Conservation (phyloP, 1,140 invertebrate genomes). For the Caenorhabditis latens region DNA sequence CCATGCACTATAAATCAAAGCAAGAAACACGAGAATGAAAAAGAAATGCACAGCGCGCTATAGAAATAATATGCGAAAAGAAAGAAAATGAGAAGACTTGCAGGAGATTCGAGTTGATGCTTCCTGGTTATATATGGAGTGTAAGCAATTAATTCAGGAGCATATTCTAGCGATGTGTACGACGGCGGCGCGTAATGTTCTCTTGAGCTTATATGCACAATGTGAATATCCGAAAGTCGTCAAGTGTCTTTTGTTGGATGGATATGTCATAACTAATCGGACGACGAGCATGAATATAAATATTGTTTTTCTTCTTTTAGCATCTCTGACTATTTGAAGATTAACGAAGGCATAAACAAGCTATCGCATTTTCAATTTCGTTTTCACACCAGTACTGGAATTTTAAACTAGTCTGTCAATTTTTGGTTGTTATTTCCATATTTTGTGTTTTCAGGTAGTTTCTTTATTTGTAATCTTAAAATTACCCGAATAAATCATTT, state of each 20-base stretch:
- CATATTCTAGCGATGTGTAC: constrained; percentile 5
- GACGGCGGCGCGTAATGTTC: neutral
- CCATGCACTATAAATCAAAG: neutral
- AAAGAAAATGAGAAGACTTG: neutral
- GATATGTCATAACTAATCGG: constrained; percentile 2
- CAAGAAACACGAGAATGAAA: neutral
- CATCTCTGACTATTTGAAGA: too few species aligned
- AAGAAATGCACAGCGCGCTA: neutral
- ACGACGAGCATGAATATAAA: neutral
- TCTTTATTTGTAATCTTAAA: too few species aligned
- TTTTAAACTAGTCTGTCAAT: too few species aligned
- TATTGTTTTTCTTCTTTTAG: neutral
- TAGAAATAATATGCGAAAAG: neutral
- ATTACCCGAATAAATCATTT: too few species aligned
- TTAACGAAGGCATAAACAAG: too few species aligned
- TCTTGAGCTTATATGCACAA: neutral
- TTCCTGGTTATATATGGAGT: neutral
- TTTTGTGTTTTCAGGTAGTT: too few species aligned
- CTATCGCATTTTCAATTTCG: too few species aligned
- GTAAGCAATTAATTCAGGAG: constrained; percentile 31
- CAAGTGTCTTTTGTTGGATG: neutral
- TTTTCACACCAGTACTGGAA: too few species aligned
- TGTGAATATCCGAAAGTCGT: neutral
- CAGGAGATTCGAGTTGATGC: neutral
- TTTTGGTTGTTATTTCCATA: too few species aligned